These are phyloP conservation scores for Pao palembangensis DNA, from an alignment of 2,113 vertebrate species.

Conservation along the genomic window DNA sequence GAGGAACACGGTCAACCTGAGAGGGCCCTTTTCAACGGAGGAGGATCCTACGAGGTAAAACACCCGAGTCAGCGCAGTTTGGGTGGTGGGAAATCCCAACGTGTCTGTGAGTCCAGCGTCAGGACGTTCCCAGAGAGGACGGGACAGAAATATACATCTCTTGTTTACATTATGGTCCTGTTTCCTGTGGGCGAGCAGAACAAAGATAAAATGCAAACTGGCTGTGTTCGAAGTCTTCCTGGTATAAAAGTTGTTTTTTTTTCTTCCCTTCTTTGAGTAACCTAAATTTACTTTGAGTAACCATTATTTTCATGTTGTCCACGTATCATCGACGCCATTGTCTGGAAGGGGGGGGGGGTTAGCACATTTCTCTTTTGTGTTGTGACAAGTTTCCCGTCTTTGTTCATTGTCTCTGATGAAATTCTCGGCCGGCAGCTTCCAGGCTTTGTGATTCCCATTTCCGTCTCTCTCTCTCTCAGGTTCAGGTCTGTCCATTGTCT, in stretches of 20 bases:
- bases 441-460: slow-evolving; percentile 57
- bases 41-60: slow-evolving; percentile 88
- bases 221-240: slow-evolving; percentile 12
- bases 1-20: slow-evolving; percentile 83
- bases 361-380: slow-evolving; percentile 34
- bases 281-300: not conserved
- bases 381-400: slow-evolving; percentile 52
- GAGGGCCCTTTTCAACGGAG: slow-evolving; percentile 80
- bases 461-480: slow-evolving; percentile 67
- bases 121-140: too few relatives aligned
- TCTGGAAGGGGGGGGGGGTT: not conserved
- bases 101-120: too few relatives aligned
- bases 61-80: not conserved
- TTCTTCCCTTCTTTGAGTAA: slow-evolving; percentile 3
- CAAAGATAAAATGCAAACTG: slow-evolving; percentile 1
- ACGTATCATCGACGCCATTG: too few relatives aligned
- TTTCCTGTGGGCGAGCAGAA: slow-evolving; percentile 5
- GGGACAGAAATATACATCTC: too few relatives aligned
- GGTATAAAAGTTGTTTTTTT: slow-evolving; percentile 3
- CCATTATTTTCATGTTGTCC: too few relatives aligned
- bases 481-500: slow-evolving; percentile 91
- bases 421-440: slow-evolving; percentile 48
- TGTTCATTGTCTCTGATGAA: slow-evolving; percentile 51
- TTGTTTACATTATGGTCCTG: too few relatives aligned
- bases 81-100: not conserved